Evolutionary conservation across 1,140 invertebrate genomes (phyloP).

Genomic region (Magallana ariakensis): DNA sequence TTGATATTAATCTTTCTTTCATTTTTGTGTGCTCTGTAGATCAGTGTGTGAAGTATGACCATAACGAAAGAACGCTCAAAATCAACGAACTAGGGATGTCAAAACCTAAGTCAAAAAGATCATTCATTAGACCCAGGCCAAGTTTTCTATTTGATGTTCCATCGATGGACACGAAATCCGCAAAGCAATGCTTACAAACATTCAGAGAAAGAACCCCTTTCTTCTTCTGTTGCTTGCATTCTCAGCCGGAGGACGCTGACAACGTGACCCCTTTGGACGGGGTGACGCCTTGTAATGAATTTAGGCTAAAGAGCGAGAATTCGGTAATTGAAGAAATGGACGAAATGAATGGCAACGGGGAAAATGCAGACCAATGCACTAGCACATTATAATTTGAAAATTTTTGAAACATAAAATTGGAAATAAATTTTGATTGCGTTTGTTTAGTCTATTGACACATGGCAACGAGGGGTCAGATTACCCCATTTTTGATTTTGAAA

Average conservation of each 20-base stretch:
- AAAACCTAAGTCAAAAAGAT: constrained; percentile 1
- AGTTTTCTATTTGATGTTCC: background rate
- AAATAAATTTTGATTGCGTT: no score
- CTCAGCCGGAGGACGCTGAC: background rate
- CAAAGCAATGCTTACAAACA: background rate
- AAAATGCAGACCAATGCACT: no score
- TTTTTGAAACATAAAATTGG: no score
- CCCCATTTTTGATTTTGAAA: no score
- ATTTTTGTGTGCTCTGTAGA: background rate
- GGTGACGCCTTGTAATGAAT: background rate
- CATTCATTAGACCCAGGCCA: background rate
- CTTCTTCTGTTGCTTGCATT: background rate
- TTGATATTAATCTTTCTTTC: no score
- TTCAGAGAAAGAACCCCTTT: background rate
- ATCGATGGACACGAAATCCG: background rate
- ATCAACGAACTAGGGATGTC: background rate
- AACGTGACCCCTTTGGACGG: background rate
- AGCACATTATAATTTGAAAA: no score
- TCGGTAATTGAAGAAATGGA: background rate
- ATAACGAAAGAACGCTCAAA: background rate
- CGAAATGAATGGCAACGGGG: background rate
- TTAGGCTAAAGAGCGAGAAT: background rate
- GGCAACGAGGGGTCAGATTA: no score
- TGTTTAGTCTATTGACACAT: no score
- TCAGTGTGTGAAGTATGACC: background rate